Base-by-base conservation (phyloP, 2,888 invertebrate genomes). In the Macrophya alboannulata region DNA sequence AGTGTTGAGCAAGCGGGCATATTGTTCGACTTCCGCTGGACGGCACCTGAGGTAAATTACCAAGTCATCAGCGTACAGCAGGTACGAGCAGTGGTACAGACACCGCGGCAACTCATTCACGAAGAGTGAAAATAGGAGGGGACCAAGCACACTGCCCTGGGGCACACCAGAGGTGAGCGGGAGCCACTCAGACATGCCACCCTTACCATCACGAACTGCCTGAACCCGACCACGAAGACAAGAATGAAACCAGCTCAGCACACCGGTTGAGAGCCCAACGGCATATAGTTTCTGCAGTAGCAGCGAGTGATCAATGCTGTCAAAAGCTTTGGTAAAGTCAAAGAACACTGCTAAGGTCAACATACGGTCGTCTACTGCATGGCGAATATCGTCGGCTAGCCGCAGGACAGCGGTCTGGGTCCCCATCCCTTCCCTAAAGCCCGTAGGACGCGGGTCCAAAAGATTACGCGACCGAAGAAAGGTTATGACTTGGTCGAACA, bases 121-220 rank as follows among this genome's bases (percentile, higher is more conserved):
- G 21, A 79, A 84, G 3, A 79, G 40, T 17, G 71, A 71, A 15
- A 59, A 86, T 5, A 71, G 40, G 12, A 86, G 74, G 37, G 82
- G 85, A n/a, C 86, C 83, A 8, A 86, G 82, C 2, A 86, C 84
- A n/a, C 82, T 84, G 21, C 84, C 86, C 55, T 84, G 84, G 0
- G 84, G 84, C 1, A 86, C 85, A 2, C 86, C 85, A 8, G 84
- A 59, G 9, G 37, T 4, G 8, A 76, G 21, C 0, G 43, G 17
- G 21, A 55, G 48, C 84, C 86, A 85, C 4, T 4, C 71, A 2
- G 85, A 86, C 8, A 72, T 0, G 9, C 15, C 12, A 0, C 59
- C 77, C 15, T 55, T 83, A 21, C 62, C 12, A 12, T 48, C 40
- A 2, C 77, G 77, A 48, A 86, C 84, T 4, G 85, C 76, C 45